Evolutionary conservation across 2,797 vertebrate species (phyloP), one percentile per base, ranked within the genome.

Genomic region (Epinephelus awoara): DNA sequence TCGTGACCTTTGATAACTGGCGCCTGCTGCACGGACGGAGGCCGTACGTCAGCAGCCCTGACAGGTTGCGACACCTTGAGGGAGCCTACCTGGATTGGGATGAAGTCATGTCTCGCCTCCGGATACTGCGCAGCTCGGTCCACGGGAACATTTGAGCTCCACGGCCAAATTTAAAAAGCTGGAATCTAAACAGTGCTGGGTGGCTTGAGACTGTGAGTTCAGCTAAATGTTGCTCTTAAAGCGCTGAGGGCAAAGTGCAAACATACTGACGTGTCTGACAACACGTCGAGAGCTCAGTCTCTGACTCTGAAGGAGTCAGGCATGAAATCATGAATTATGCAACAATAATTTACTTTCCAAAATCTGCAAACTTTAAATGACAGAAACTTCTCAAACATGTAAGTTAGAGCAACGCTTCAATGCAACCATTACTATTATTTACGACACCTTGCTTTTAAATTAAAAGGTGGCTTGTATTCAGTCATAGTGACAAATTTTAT

Each of bases 81-180:
- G 98, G 97, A 0, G 97, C 96, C 23, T 99, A 99, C 47, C 95
- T 97, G 49, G 97, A 99, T 90, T 99, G 98, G 98, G 98, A 99
- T 2, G 97, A 97, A 51, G 96, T 97, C 58, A 96, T 99, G 97
- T 99, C 97, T 4, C 95, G 97, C 72, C 95, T 99, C 50, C 93
- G 95, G 69, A 89, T 96, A 27, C 95, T 99, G 61, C 95, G 87
- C 69, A 93, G 72, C 69, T 92, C 59, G 0, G 58, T 97, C 17
- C 75, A 93, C 1, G 72, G 80, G 0, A 86, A 83, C 44, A 65
- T 62, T 2, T 95, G 94, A 95, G 49, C 47, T 3, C 12, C 8
- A 5, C 25, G 0, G 46, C 6, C 54, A 8, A 1, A 9, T 42
- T 27, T 46, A 15, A 42, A 58, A 51, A 49, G 6, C 15, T 19